phyloP scores from a whole-genome alignment of 2,888 invertebrate species.

The Diabrotica balteata region DNA sequence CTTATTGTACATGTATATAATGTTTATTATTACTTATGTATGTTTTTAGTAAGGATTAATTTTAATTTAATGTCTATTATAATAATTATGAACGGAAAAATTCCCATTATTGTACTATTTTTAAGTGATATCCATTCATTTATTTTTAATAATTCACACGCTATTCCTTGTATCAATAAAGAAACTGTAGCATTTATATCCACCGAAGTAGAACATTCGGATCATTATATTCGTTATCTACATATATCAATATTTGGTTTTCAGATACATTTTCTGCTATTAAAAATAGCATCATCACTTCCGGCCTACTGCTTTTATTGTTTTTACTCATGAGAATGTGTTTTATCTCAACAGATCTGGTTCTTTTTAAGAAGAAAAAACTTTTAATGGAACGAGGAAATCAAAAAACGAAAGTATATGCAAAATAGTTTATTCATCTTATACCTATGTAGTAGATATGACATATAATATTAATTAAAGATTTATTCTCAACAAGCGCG shows the following conservation, averaged over 20 bases:
- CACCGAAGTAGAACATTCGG: slow-evolving; percentile 30
- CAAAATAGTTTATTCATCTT: too few relatives aligned
- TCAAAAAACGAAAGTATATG: too few relatives aligned
- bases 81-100: slow-evolving; percentile 30
- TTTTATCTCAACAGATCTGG: slow-evolving; percentile 3
- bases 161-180: slow-evolving; percentile 30
- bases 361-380: too few relatives aligned
- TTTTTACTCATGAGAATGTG: slow-evolving; percentile 19
- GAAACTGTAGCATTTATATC: slow-evolving; percentile 31
- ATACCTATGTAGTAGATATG: too few relatives aligned
- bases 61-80: too few relatives aligned
- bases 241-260: slow-evolving; percentile 33
- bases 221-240: slow-evolving; percentile 34
- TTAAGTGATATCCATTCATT: slow-evolving; percentile 23
- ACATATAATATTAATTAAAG: too few relatives aligned
- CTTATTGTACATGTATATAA: slow-evolving; percentile 5
- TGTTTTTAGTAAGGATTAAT: too few relatives aligned
- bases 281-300: slow-evolving; percentile 33
- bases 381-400: too few relatives aligned
- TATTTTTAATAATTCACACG: slow-evolving; percentile 31
- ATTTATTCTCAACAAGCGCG: too few relatives aligned
- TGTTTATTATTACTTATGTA: neutral
- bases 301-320: slow-evolving; percentile 33
- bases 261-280: slow-evolving; percentile 27
- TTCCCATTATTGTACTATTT: slow-evolving; percentile 22